Percentiles rank a stretch among this genome's conserved stretches.
Conservation (phyloP, 2,113 vertebrate species). For the Sinosuthora webbiana region DNA sequence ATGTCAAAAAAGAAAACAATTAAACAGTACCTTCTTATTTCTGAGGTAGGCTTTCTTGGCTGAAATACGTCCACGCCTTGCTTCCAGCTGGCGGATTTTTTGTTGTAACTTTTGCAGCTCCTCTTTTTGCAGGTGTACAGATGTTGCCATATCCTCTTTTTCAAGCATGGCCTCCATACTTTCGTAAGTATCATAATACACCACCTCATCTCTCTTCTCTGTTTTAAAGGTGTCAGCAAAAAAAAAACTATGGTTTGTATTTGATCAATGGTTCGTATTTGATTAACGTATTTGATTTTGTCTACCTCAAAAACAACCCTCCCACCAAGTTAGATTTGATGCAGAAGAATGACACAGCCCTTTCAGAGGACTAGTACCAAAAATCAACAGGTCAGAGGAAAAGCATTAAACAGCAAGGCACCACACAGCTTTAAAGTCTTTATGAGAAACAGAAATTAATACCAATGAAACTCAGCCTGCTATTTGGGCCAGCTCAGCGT, state of each 20-base stretch:
- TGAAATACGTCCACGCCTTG: constrained; percentile 91
- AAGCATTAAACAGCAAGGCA: not conserved
- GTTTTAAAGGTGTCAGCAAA: constrained; percentile 33
- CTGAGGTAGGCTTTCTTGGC: constrained; percentile 99
- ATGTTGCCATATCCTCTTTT: constrained; percentile 75
- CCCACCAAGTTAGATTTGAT: not conserved
- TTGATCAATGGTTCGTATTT: not conserved
- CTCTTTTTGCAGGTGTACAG: constrained; percentile 80
- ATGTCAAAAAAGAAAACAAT: not conserved
- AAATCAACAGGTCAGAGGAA: not conserved
- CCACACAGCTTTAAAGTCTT: not conserved
- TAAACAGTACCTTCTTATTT: constrained; percentile 89
- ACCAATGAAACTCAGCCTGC: not conserved
- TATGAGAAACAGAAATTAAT: not conserved
- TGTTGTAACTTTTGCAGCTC: constrained; percentile 87
- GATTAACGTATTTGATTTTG: not conserved
- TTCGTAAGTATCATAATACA: constrained; percentile 96
- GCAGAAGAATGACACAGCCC: not conserved
- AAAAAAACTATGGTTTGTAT: not conserved
- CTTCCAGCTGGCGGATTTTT: constrained; percentile 92
- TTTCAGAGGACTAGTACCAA: not conserved
- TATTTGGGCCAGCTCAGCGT: not conserved
- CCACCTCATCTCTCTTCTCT: constrained; percentile 91
- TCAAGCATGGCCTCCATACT: constrained; percentile 95
- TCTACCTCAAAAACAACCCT: not conserved